These are phyloP conservation scores for Oreortyx pictus DNA, from an alignment of 2,797 vertebrate genomes.

Conservation along the genomic window DNA sequence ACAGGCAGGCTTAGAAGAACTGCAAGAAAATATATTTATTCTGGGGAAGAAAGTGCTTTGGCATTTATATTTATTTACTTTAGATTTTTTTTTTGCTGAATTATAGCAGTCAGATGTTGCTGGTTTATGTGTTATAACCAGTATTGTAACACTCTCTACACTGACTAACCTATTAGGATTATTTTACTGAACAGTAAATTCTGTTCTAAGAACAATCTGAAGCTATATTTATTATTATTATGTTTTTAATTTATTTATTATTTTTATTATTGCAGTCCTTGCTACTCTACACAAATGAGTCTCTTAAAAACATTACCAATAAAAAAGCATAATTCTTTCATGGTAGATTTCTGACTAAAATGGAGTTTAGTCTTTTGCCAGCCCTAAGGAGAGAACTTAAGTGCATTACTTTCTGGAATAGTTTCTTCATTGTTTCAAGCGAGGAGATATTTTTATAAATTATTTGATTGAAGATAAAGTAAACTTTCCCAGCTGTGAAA, in stretches of 20 bases:
- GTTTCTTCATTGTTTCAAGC: background rate
- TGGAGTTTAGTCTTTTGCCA: background rate
- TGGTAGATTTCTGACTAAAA: background rate
- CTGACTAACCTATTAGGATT: background rate
- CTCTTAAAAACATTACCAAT: background rate
- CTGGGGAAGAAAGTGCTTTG: background rate
- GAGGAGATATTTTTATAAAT: background rate
- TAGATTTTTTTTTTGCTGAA: background rate
- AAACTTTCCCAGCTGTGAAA: background rate
- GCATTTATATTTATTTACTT: background rate
- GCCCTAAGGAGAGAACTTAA: background rate
- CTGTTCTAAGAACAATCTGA: background rate
- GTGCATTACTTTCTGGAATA: background rate
- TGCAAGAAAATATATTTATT: background rate
- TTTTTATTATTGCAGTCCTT: background rate
- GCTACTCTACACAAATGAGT: background rate
- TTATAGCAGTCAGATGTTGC: background rate
- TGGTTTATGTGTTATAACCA: background rate
- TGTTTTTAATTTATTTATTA: fast-evolving
- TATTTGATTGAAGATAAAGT: background rate
- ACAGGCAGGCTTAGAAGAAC: background rate
- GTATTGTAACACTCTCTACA: background rate
- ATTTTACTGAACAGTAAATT: background rate
- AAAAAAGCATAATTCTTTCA: background rate
- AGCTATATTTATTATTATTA: fast-evolving